Evolutionary conservation across 1,140 invertebrate species (phyloP), one percentile per base, ranked within the genome.

Genomic region (Drosophila pectinifera): DNA sequence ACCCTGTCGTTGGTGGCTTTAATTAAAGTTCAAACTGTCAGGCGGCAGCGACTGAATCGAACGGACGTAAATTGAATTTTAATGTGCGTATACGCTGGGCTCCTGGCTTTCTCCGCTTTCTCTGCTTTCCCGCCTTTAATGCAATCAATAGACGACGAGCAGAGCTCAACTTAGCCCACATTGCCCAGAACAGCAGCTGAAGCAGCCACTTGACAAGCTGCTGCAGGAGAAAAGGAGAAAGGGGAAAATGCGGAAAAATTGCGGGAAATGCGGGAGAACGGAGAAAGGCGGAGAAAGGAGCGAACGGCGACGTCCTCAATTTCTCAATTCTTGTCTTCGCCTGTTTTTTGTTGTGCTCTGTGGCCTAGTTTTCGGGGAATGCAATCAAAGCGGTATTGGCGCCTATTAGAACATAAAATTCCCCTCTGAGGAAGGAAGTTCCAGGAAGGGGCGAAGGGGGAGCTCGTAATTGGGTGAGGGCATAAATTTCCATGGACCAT

Each of bases 1-100:
- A 86, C 43, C 67, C 62, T 45, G 58, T 64, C 53, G 41, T 41
- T 43, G 61, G 54, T 57, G 75, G 73, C 64, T 78, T 82, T 86
- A 88, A 86, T 86, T 86, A 86, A 88, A 86, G 78, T 82, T 82
- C 81, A 80, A 73, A 80, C 77, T 83, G 80, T 84, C 80, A 84
- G 51, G 16, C 42, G 16, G 34, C 42, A 41, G 59, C 43, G 28
- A 36, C 43, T 18, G 59, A 64, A 42, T 68, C 34, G 67, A 56
- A 46, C 43, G 69, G 61, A 78, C 83, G 74, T 73, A 88, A 86
- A 82, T 82, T 86, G 79, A 82, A 86, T 82, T 85, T 86, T 81
- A 85, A 86, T 85, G 82, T 74, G 57, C 49, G 73, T 77, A 73
- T 73, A 76, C 61, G 65, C 63, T 75, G 79, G 72, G 53, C 70